Conservation (phyloP, 2,888 invertebrate genomes). For the Girardia tigrina region DNA sequence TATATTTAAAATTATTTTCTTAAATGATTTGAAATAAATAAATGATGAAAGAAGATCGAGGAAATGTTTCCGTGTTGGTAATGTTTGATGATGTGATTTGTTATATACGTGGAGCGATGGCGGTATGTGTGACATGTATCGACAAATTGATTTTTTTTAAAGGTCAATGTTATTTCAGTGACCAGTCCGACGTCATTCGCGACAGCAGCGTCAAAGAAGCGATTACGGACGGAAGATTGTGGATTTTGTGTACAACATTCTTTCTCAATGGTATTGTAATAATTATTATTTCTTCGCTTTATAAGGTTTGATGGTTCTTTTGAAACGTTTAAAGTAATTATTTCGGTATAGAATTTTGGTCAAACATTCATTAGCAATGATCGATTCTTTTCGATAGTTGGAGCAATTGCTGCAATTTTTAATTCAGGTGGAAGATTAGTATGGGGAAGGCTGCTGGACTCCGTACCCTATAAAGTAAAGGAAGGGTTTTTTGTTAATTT, state of each 20-base stretch:
- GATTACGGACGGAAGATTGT: background rate
- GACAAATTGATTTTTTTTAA: no score
- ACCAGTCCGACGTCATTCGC: no score
- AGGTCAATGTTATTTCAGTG: no score
- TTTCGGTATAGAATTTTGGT: background rate
- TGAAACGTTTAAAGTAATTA: background rate
- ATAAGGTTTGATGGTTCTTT: background rate
- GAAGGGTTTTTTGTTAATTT: no score
- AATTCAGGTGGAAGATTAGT: background rate
- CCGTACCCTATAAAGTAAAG: conserved; percentile 33
- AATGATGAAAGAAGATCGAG: no score
- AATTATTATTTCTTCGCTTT: background rate
- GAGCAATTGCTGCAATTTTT: background rate
- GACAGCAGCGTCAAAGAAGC: background rate
- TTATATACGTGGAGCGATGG: no score
- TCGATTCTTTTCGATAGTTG: background rate
- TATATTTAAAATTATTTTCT: no score
- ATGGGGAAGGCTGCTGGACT: conserved; percentile 38
- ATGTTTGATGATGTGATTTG: no score
- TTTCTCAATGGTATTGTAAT: background rate
- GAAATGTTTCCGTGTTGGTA: no score
- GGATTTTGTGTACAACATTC: conserved; percentile 6
- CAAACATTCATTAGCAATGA: conserved; percentile 40
- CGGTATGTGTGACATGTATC: no score
- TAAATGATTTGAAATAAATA: no score